phyloP scores from a whole-genome alignment of 2,888 invertebrate genomes.

The Brachyopa scutellaris region DNA sequence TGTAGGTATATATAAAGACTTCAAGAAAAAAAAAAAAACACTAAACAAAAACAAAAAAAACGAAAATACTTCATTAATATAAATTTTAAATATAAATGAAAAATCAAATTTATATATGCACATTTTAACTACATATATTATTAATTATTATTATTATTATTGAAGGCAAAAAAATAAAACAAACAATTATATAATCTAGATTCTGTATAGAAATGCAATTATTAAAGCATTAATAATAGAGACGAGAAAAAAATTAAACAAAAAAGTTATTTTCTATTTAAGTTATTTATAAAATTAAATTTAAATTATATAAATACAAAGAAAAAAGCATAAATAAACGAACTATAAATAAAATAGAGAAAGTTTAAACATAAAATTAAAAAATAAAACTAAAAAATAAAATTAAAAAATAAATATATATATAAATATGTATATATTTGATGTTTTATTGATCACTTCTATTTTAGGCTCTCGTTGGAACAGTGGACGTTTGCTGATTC shows the following conservation, averaged over 20 bases:
- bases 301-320: slow-evolving; percentile 45
- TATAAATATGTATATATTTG: too few species aligned
- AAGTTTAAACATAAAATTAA: slow-evolving; percentile 37
- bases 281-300: slow-evolving; percentile 60
- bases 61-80: slow-evolving; percentile 22
- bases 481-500: too few species aligned
- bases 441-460: too few species aligned
- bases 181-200: slow-evolving; percentile 14
- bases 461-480: too few species aligned
- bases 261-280: slow-evolving; percentile 60
- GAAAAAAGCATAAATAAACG: slow-evolving; percentile 26
- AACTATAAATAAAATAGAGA: slow-evolving; percentile 53
- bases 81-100: slow-evolving; percentile 26
- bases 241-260: slow-evolving; percentile 31
- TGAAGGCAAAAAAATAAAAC: not conserved
- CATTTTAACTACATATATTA: slow-evolving; percentile 47
- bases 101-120: slow-evolving; percentile 48
- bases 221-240: slow-evolving; percentile 18
- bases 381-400: too few species aligned
- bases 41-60: not conserved
- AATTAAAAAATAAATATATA: too few species aligned
- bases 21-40: not conserved
- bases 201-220: slow-evolving; percentile 59
- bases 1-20: slow-evolving; percentile 29
- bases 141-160: slow-evolving; percentile 25